A percentile compares a stretch with the other conserved stretches of the same genome.
Conservation (phyloP, 2,797 vertebrate genomes). For the Acipenser transmontanus region DNA sequence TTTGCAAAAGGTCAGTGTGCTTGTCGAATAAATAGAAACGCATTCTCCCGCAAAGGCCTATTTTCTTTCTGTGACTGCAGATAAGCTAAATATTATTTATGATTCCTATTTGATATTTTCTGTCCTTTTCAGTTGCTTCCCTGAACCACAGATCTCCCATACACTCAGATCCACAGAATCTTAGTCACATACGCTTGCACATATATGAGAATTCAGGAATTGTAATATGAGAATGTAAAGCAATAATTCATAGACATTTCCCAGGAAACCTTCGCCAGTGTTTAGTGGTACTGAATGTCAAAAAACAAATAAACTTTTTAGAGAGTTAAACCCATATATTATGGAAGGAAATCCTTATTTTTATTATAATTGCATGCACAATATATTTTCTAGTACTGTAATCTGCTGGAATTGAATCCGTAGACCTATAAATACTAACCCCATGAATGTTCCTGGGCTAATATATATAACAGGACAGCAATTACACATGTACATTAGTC, state of each 20-base stretch:
- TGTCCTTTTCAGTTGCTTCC: conserved; percentile 54
- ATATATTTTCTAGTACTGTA: background rate
- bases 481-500: too few relatives aligned
- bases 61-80: conserved; percentile 30
- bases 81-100: conserved; percentile 58
- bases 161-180: background rate
- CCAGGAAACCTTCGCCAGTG: conserved; percentile 32
- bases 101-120: conserved; percentile 50
- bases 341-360: background rate
- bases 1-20: conserved; percentile 11
- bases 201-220: too few relatives aligned
- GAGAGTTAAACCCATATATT: background rate
- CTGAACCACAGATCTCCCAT: conserved; percentile 33
- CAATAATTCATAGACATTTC: conserved; percentile 32
- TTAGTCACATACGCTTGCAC: conserved; percentile 29
- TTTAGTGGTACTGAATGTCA: conserved; percentile 32
- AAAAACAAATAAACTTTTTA: conserved; percentile 30
- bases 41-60: background rate
- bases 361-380: background rate
- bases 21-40: background rate
- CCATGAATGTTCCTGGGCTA: background rate
- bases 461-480: background rate
- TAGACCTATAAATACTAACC: too few relatives aligned
- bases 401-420: background rate
- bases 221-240: conserved; percentile 29